Base-by-base conservation (phyloP, 1,140 invertebrate species). In the Pteromalus puparum region DNA sequence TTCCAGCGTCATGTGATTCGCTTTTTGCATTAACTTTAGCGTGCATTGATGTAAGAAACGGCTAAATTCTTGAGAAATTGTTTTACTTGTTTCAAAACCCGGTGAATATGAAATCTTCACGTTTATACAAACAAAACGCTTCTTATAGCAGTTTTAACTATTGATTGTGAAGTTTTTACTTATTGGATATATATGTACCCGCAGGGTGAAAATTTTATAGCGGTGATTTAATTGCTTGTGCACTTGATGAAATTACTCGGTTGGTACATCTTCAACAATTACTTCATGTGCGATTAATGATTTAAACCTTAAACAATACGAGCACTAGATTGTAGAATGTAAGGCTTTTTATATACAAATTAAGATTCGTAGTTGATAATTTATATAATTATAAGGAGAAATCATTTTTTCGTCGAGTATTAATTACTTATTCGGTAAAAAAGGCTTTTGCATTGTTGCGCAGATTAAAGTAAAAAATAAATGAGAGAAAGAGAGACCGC, bases 341-440 rank as follows among this genome's bases (percentile, higher is more conserved):
- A 61, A 61, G 53, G 53, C 53, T 61, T 61, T 61, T 61, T 61
- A 61, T 61, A 61, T 61, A 61, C 53, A 61, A 61, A 61, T 61
- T 61, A 61, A n/a, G 53, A 61, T 74, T n/a, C 72, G 21, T 74
- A 74, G 30, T 61, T 61, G 21, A 76, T 48, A 76, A 76, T 76
- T 76, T 24, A 48, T 46, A 76, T 26, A 48, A 48, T 2, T 48
- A n/a, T 61, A 76, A 76, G 38, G 24, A 65, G 28, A 78, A 30
- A 76, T 75, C 38, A 76, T 53, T 53, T 53, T 78, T 46, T 48
- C 42, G n/a, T 12, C 28, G 6, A 78, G 18, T 78, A 67, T 78
- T 77, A 42, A 26, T 61, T 80, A 82, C 34, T 82, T 76, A 65
- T 38, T 82, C 48, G 38, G 21, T 83, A 34, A 26, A 72, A 78